Base-by-base conservation (phyloP, 2,113 vertebrate species). In the Trogon surrucura region DNA sequence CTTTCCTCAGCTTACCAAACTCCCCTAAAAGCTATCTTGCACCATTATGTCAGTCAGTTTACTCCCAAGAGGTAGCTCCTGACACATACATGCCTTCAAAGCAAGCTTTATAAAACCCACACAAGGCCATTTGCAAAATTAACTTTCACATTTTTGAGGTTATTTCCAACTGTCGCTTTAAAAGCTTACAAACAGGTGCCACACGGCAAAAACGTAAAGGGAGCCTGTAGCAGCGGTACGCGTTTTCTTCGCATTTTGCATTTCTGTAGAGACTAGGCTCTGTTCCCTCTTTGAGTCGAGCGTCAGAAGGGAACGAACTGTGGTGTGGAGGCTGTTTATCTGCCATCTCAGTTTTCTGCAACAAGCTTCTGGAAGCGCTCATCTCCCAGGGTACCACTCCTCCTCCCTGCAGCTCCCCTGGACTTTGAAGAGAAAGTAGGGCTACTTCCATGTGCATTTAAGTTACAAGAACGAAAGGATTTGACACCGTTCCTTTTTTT, bases 251-350 rank as follows among this genome's bases (percentile, higher is more conserved):
- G 2, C 36, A 8, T 30, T 92, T 78, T 78, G 16, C 13, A 45
- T 69, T 81, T 81, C 72, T 71, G 27, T 48, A 61, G 65, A 77
- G 69, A 78, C 6, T 1, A 62, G 38, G 34, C 56, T 93, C 34
- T 72, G 80, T 15, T 93, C 82, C 51, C 66, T 61, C 16, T 29
- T 64, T 15, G 50, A 83, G 45, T 4, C 70, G 74, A 58, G 78
- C 6, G 1, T 36, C 70, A 79, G 65, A 21, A 88, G 62, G 71
- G 83, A 97, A 22, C 1, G 4, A 88, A 47, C 80, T 27, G 51
- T 54, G 84, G 67, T 77, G 81, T 67, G 57, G 83, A 92, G 23
- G 48, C 32, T 94, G 62, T 82, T 95, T 53, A 93, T 51, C 90
- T 85, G 71, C 67, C 85, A 79, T 45, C 85, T 84, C 67, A 30